Conservation (phyloP, 1,140 invertebrate genomes). For the Drosophila baimaii region DNA sequence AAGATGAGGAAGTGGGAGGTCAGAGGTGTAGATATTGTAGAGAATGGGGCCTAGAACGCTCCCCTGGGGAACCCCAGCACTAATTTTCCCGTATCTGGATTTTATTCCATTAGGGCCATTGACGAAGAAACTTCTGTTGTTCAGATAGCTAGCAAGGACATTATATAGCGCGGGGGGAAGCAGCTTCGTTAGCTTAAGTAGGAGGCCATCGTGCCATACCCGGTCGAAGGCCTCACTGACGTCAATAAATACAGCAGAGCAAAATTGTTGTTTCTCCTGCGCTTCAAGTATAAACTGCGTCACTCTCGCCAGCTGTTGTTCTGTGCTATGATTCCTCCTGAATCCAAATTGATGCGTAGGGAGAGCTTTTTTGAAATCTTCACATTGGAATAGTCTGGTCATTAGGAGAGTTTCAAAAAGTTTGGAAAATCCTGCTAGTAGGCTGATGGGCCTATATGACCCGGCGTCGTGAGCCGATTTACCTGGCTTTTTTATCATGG, state of each 20-base stretch:
- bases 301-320: slow-evolving; percentile 4
- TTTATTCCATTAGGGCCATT: neutral
- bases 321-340: neutral
- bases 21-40: neutral
- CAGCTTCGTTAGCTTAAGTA: slow-evolving; percentile 16
- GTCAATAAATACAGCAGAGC: too few relatives aligned
- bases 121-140: slow-evolving; percentile 3
- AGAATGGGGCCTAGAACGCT: neutral
- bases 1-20: neutral
- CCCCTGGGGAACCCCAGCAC: neutral
- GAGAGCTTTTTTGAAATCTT: neutral
- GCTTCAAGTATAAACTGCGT: slow-evolving; percentile 7
- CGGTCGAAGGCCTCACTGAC: too few relatives aligned
- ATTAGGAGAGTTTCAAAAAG: slow-evolving; percentile 11
- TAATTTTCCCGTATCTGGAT: slow-evolving; percentile 2
- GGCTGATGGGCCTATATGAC: slow-evolving; percentile 25
- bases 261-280: neutral
- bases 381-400: neutral
- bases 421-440: slow-evolving; percentile 9
- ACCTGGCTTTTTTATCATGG: slow-evolving; percentile 12
- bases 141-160: slow-evolving; percentile 9
- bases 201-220: slow-evolving; percentile 23
- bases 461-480: neutral
- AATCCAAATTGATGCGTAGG: slow-evolving; percentile 29
- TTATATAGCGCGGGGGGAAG: slow-evolving; percentile 1